Percentiles rank a stretch among this genome's conserved stretches.
These are phyloP conservation scores for Steinernema khuongi DNA, from an alignment of 1,140 invertebrate genomes.

Conservation along the genomic window DNA sequence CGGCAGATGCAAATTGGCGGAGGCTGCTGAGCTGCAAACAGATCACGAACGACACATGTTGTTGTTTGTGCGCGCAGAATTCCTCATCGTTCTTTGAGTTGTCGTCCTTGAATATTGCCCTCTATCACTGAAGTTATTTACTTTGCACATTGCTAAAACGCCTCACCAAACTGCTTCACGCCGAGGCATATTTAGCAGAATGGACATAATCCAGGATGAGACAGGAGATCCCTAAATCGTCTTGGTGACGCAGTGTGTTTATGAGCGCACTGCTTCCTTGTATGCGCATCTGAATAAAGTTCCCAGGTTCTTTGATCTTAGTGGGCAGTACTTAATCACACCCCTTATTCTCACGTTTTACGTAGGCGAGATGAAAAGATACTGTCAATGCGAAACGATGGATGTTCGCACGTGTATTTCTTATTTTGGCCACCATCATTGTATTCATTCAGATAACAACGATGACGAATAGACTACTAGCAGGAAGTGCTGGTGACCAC, in stretches of 20 bases:
- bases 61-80: neutral
- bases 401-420: neutral
- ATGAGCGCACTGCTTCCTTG: too few species aligned
- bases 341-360: too few species aligned
- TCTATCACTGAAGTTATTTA: neutral
- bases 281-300: too few species aligned
- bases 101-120: neutral
- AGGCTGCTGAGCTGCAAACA: neutral
- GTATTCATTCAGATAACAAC: neutral
- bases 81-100: neutral
- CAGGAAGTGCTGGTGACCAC: neutral
- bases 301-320: too few species aligned
- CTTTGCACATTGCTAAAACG: too few species aligned
- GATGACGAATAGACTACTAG: neutral
- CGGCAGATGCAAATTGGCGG: conserved; percentile 2
- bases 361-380: too few species aligned
- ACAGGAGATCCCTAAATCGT: too few species aligned
- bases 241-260: too few species aligned
- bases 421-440: neutral
- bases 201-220: too few species aligned
- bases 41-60: neutral
- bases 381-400: neutral
- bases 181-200: too few species aligned
- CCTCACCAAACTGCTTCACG: too few species aligned
- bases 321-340: too few species aligned